phyloP scores from a whole-genome alignment of 2,888 invertebrate genomes.

The Cephus spinipes region DNA sequence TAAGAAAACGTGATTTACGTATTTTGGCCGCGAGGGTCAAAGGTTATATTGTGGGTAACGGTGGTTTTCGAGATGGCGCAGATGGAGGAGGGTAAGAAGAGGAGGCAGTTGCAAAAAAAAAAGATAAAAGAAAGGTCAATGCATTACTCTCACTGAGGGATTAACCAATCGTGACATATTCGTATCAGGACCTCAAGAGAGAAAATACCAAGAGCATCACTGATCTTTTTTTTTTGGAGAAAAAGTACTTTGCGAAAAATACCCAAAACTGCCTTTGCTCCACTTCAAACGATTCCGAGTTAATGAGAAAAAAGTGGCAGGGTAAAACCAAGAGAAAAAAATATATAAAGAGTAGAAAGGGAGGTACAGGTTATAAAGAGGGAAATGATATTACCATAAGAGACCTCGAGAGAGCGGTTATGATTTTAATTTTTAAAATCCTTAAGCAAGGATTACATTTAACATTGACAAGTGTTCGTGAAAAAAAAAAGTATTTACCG shows the following conservation, averaged over 20 bases:
- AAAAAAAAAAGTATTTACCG: background rate
- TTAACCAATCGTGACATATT: background rate
- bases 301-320: background rate
- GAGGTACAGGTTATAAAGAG: background rate
- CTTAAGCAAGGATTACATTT: background rate
- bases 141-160: background rate
- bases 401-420: background rate
- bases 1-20: conserved; percentile 41
- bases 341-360: background rate
- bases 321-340: background rate
- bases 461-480: background rate
- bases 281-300: background rate
- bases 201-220: no score
- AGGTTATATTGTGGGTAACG: background rate
- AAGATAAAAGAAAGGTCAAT: background rate
- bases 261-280: background rate
- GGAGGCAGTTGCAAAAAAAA: background rate
- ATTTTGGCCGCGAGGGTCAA: conserved; percentile 6
- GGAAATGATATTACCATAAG: background rate
- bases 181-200: background rate
- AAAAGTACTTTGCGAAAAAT: background rate
- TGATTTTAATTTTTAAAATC: background rate
- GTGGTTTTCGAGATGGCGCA: background rate
- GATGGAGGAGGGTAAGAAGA: background rate
- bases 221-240: background rate